These are phyloP conservation scores for Ataeniobius toweri DNA, from an alignment of 2,797 vertebrate species.

Conservation along the genomic window DNA sequence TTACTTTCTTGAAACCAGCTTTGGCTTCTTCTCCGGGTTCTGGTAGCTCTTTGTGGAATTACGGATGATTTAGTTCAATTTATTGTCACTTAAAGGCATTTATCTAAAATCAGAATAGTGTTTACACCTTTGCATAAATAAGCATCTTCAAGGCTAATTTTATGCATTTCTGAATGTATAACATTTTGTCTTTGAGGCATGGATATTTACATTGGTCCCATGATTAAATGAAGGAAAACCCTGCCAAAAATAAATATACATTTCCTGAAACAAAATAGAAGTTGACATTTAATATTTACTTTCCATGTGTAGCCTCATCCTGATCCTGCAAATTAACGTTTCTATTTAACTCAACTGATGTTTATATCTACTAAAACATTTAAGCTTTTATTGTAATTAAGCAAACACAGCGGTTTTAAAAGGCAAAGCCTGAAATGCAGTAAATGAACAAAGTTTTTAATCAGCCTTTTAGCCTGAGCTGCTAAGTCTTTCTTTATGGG, in stretches of 20 bases:
- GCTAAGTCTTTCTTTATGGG: conserved; percentile 19
- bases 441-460: not conserved
- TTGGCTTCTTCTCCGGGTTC: not conserved
- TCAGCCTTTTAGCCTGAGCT: conserved; percentile 18
- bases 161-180: not conserved
- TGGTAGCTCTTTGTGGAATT: not conserved
- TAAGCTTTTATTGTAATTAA: not conserved
- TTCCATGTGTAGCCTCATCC: not conserved
- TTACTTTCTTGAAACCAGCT: not conserved
- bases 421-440: not conserved
- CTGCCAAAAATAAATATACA: not conserved
- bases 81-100: not conserved
- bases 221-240: not conserved
- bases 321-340: not conserved
- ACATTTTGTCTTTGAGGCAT: not conserved
- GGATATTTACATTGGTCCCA: not conserved
- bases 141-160: not conserved
- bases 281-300: not conserved
- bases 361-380: not conserved
- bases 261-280: not conserved
- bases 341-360: not conserved
- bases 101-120: not conserved
- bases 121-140: not conserved
- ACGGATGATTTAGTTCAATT: not conserved
- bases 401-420: not conserved